A percentile compares a stretch with the other conserved stretches of the same genome.
Evolutionary conservation across 2,113 vertebrate genomes (phyloP).

Genomic region (Ceratotherium simum): DNA sequence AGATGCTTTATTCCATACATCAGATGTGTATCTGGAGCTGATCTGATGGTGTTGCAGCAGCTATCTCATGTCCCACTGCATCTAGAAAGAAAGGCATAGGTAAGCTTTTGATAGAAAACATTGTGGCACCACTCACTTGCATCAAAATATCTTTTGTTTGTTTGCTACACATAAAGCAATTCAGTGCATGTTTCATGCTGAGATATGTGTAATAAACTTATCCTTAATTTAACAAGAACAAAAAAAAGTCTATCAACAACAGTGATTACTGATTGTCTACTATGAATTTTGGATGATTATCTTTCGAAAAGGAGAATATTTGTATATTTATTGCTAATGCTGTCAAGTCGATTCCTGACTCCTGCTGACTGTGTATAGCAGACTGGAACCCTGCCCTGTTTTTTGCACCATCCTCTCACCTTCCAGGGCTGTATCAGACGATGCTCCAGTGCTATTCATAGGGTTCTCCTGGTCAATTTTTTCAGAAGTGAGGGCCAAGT

Average conservation of each 20-base stretch:
- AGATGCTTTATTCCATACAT: background rate
- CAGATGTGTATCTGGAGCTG: background rate
- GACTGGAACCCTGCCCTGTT: no score
- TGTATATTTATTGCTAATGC: no score
- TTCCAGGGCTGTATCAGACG: no score
- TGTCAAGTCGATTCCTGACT: no score
- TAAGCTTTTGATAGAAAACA: background rate
- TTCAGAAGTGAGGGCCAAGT: no score
- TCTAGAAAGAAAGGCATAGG: background rate
- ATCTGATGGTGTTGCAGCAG: rapidly evolving
- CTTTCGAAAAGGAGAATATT: background rate
- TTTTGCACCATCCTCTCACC: no score
- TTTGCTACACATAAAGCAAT: background rate
- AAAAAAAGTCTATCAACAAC: background rate
- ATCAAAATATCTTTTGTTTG: background rate
- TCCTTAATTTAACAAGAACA: background rate
- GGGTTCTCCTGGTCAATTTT: no score
- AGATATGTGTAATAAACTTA: background rate
- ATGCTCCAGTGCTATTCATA: no score
- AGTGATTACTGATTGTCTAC: background rate
- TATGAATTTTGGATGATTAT: background rate
- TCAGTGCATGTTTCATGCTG: background rate
- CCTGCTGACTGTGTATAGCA: no score
- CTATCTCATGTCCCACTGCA: background rate
- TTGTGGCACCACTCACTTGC: background rate